Evolutionary conservation across 1,140 invertebrate genomes (phyloP).

Genomic region (Habropoda laboriosa): DNA sequence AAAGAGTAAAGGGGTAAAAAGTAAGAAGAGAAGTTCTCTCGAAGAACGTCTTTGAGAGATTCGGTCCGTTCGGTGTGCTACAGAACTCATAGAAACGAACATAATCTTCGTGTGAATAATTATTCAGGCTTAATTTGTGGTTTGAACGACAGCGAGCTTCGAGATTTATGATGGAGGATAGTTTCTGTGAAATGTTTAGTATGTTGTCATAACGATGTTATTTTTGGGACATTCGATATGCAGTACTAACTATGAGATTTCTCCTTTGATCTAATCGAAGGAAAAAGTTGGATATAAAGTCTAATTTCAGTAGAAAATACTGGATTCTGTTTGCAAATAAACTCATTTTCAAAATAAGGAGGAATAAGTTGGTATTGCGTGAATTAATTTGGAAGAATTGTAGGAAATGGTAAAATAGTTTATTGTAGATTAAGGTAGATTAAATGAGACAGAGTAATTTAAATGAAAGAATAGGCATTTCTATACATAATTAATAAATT

Average conservation of each 20-base stretch:
- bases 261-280: too few relatives aligned
- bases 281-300: too few relatives aligned
- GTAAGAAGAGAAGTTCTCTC: not conserved
- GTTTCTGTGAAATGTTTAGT: constrained; percentile 23
- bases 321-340: not conserved
- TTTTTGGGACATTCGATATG: constrained; percentile 1
- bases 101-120: constrained; percentile 21
- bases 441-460: too few relatives aligned
- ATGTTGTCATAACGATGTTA: constrained; percentile 6
- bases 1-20: not conserved
- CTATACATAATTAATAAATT: not conserved
- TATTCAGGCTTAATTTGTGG: constrained; percentile 7
- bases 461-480: too few relatives aligned
- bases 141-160: constrained; percentile 12
- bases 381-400: not conserved
- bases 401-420: not conserved
- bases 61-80: not conserved
- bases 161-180: constrained; percentile 22
- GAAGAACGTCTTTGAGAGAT: not conserved
- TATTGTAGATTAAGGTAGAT: not conserved
- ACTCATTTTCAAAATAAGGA: not conserved
- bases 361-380: not conserved
- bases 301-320: too few relatives aligned
- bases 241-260: not conserved
- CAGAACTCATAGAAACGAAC: not conserved